Percentiles rank a stretch among this genome's conserved stretches.
Conservation (phyloP, 2,113 vertebrate genomes). For the Mastomys natalensis region DNA sequence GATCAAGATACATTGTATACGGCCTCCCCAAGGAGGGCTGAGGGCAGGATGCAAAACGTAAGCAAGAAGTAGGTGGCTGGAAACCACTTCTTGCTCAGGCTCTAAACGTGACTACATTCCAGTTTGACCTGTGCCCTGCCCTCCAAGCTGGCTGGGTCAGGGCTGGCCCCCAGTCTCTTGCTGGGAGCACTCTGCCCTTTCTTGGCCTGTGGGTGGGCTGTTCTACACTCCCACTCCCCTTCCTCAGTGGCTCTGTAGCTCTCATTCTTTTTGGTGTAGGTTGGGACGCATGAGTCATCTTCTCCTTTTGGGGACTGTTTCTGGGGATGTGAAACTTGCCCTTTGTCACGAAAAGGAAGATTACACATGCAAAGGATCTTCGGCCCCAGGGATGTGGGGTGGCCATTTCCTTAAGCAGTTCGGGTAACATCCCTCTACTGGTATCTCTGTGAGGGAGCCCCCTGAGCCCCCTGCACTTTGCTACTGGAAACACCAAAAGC, state of each 20-base stretch:
- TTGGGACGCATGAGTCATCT: slow-evolving; percentile 39
- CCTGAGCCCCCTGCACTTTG: not conserved
- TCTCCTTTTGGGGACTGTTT: slow-evolving; percentile 69
- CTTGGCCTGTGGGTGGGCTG: accelerated
- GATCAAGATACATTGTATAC: not conserved
- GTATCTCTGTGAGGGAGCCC: accelerated
- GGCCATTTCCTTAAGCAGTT: accelerated
- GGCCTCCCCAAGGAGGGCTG: not conserved
- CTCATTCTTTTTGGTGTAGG: not conserved
- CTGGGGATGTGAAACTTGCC: slow-evolving; percentile 72
- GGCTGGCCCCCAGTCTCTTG: not conserved
- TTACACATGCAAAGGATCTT: not conserved
- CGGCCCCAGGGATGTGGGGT: not conserved
- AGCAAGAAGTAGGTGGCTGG: accelerated
- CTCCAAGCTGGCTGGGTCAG: not conserved
- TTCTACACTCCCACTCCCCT: accelerated
- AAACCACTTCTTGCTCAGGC: too few relatives aligned
- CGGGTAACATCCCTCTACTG: accelerated
- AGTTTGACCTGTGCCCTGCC: accelerated
- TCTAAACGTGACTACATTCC: accelerated
- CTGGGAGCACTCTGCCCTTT: accelerated
- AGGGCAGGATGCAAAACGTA: accelerated
- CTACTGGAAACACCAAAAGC: not conserved
- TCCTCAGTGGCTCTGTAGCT: not conserved
- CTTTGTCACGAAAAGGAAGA: slow-evolving; percentile 56